A percentile compares a stretch with the other conserved stretches of the same genome.
Conservation (phyloP, 2,888 invertebrate genomes). For the Drosophila acutilabella region DNA sequence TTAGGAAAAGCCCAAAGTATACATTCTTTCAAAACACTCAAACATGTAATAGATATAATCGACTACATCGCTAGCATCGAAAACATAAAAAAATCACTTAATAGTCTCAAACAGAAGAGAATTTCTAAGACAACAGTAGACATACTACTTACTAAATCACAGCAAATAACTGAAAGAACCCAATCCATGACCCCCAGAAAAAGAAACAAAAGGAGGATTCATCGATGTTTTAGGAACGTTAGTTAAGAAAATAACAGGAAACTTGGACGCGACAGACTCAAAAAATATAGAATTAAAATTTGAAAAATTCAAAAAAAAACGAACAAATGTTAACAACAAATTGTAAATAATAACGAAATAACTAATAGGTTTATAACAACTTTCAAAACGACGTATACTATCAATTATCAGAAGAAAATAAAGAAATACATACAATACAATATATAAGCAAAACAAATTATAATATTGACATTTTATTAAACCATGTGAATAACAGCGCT, state of each 20-base stretch:
- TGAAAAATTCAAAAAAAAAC: neutral
- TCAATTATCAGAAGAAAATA: neutral
- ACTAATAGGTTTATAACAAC: neutral
- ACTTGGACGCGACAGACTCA: slow-evolving; percentile 1
- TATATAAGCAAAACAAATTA: too few relatives aligned
- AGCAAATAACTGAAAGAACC: neutral
- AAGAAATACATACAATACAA: neutral
- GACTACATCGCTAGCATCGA: slow-evolving; percentile 1
- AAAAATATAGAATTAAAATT: neutral
- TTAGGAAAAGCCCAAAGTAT: neutral
- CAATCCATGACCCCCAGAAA: neutral
- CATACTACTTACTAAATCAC: neutral
- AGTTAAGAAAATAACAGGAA: neutral
- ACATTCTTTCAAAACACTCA: neutral
- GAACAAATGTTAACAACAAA: slow-evolving; percentile 1
- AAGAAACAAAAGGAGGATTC: neutral
- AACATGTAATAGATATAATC: neutral
- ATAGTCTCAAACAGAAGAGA: neutral
- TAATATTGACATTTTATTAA: too few relatives aligned
- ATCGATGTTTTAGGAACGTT: neutral
- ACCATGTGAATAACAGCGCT: too few relatives aligned
- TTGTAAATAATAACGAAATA: neutral
- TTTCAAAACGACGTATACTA: slow-evolving; percentile 1
- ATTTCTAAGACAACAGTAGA: neutral
- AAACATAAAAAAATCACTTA: neutral